Conservation (phyloP, 1,140 invertebrate species). For the Pogonomyrmex californicus region DNA sequence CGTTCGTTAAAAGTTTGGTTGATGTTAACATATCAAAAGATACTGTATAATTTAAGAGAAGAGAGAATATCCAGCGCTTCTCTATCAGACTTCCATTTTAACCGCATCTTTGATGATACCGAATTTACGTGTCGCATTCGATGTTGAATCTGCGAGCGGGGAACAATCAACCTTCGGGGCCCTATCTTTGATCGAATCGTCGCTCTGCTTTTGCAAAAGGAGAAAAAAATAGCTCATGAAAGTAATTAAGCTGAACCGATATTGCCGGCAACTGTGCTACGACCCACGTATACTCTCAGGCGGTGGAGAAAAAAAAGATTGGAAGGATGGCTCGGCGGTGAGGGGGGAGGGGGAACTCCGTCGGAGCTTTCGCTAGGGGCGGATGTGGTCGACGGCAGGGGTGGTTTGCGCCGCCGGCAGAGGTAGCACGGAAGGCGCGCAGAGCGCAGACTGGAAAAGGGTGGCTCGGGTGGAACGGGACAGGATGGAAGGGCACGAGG, state of each 20-base stretch:
- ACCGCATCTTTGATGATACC: background rate
- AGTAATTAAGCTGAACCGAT: constrained; percentile 71
- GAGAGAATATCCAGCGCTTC: background rate
- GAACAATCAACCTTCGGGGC: constrained; percentile 1
- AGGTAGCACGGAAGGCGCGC: constrained; percentile 63
- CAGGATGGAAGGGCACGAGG: constrained; percentile 47
- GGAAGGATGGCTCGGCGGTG: constrained; percentile 18
- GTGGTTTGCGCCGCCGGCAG: constrained; percentile 61
- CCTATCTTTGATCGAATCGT: constrained; percentile 11
- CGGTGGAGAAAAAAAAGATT: constrained; percentile 32
- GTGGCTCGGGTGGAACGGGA: constrained; percentile 49
- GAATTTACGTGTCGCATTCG: background rate
- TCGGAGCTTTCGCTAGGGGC: constrained; percentile 53
- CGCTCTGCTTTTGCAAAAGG: constrained; percentile 1
- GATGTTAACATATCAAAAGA: background rate
- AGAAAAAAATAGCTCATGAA: constrained; percentile 67
- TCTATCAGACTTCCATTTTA: background rate
- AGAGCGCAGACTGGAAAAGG: constrained; percentile 69
- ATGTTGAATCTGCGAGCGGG: background rate
- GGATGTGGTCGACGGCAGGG: constrained; percentile 59
- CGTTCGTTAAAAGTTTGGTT: constrained; percentile 24
- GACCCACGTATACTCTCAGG: constrained; percentile 18
- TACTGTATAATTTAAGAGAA: background rate
- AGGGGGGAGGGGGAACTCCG: constrained; percentile 9
- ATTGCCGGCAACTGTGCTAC: constrained; percentile 51